Percentiles rank a stretch among this genome's conserved stretches.
phyloP scores from a whole-genome alignment of 1,140 invertebrate genomes.

The Lycorma delicatula region DNA sequence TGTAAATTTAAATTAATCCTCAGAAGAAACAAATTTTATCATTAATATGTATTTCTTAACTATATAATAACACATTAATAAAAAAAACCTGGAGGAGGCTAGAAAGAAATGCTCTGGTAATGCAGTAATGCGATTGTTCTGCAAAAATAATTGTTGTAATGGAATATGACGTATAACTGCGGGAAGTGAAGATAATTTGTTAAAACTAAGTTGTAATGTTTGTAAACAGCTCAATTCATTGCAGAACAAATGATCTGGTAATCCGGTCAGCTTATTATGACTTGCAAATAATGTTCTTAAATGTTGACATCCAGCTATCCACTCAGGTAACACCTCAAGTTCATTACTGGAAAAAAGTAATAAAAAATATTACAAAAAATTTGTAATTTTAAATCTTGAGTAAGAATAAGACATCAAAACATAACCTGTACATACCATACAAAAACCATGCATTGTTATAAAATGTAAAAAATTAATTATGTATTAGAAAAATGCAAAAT shows the following conservation, averaged over 20 bases:
- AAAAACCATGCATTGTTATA: not conserved
- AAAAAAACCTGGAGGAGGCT: constrained; percentile 45
- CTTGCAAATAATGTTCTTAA: constrained; percentile 62
- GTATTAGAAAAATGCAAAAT: not conserved
- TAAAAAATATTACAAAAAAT: not conserved
- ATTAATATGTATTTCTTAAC: constrained; percentile 1
- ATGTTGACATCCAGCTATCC: constrained; percentile 64
- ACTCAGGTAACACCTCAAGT: constrained; percentile 62
- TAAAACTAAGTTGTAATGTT: constrained; percentile 64
- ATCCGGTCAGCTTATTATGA: constrained; percentile 57
- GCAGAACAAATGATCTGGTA: constrained; percentile 62
- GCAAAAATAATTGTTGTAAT: constrained; percentile 60
- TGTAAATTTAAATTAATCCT: too few relatives aligned
- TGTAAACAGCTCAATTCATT: constrained; percentile 58
- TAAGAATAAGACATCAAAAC: not conserved
- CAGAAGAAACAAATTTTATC: constrained; percentile 6
- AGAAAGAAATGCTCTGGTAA: constrained; percentile 67
- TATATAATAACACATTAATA: not conserved
- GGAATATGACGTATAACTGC: constrained; percentile 51
- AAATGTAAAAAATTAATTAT: too few relatives aligned
- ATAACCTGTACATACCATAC: too few relatives aligned
- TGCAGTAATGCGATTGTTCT: constrained; percentile 63
- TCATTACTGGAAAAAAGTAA: constrained; percentile 47
- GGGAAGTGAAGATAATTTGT: constrained; percentile 60
- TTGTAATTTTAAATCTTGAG: constrained; percentile 3